These are phyloP conservation scores for Agelaius phoeniceus DNA, from an alignment of 2,113 vertebrate species.

Conservation along the genomic window DNA sequence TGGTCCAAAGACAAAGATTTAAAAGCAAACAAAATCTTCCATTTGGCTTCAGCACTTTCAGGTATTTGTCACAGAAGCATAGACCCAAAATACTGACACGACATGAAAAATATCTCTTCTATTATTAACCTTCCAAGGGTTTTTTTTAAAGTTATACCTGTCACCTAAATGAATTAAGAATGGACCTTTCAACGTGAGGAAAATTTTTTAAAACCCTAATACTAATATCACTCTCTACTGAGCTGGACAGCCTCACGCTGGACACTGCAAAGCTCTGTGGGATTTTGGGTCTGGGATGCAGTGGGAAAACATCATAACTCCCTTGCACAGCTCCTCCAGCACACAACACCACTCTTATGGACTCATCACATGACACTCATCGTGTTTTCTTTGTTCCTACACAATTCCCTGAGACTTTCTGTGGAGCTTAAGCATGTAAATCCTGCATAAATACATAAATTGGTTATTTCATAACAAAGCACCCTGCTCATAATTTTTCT, in stretches of 20 bases:
- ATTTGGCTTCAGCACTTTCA: background rate
- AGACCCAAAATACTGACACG: background rate
- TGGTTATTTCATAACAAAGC: background rate
- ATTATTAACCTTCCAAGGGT: background rate
- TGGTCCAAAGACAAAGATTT: background rate
- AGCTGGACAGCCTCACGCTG: rapidly evolving
- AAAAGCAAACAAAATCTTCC: background rate
- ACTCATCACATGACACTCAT: background rate
- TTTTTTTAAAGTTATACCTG: background rate
- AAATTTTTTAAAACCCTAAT: background rate
- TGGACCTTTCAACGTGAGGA: background rate
- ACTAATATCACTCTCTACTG: background rate
- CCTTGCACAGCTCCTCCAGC: background rate
- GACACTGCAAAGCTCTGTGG: background rate
- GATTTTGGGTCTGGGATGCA: background rate
- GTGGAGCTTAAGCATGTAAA: background rate
- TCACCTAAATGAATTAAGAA: background rate
- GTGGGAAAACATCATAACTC: background rate
- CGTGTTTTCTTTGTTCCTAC: background rate
- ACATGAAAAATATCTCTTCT: background rate
- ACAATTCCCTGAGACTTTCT: background rate
- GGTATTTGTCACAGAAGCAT: background rate
- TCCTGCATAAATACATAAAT: background rate
- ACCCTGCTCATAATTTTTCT: background rate
- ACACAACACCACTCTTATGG: rapidly evolving